Conservation (phyloP, 2,888 invertebrate genomes). For the Pecten maximus region DNA sequence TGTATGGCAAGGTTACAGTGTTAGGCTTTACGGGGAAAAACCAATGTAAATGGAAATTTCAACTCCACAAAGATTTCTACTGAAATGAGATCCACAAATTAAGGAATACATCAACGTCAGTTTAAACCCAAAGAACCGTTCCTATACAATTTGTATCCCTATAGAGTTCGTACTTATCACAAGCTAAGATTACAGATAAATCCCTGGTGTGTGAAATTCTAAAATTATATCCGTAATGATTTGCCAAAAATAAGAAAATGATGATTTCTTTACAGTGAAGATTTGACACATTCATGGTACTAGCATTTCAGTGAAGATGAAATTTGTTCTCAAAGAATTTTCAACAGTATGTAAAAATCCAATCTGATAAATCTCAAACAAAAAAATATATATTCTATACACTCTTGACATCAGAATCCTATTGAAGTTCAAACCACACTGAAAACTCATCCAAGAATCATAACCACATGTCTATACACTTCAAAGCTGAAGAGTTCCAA, state of each 20-base stretch:
- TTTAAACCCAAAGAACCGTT: neutral
- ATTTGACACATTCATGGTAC: too few relatives aligned
- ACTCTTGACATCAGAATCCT: neutral
- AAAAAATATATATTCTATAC: too few relatives aligned
- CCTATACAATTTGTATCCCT: neutral
- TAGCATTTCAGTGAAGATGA: too few relatives aligned
- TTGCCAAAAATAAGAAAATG: neutral
- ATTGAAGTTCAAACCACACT: neutral
- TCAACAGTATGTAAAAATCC: too few relatives aligned
- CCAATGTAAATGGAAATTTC: slow-evolving; percentile 3
- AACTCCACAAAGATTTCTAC: neutral
- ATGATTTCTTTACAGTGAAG: too few relatives aligned
- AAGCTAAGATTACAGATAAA: neutral
- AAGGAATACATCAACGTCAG: neutral
- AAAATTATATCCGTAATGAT: neutral
- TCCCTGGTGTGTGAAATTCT: neutral
- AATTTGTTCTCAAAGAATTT: too few relatives aligned
- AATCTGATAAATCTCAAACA: too few relatives aligned
- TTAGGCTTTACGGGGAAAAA: neutral
- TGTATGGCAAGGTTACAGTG: neutral
- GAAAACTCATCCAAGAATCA: neutral
- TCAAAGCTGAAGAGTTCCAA: neutral
- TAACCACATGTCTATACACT: neutral
- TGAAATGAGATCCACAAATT: neutral
- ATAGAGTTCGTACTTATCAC: neutral